These are phyloP conservation scores for Macrophya alboannulata DNA, from an alignment of 2,888 invertebrate species.

Conservation along the genomic window DNA sequence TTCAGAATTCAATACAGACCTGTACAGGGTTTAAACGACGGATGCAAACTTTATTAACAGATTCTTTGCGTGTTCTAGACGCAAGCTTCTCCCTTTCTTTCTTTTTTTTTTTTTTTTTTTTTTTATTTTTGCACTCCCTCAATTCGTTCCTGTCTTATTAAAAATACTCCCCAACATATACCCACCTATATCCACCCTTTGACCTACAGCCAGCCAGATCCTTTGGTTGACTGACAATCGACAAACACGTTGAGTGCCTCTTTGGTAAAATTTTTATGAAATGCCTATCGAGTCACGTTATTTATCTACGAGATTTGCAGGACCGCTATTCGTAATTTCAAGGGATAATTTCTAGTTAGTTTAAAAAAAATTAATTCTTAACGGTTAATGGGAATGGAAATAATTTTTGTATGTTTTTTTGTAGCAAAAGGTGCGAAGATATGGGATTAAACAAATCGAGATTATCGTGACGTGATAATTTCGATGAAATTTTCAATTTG, in stretches of 20 bases:
- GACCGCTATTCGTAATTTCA: no score
- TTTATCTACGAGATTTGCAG: no score
- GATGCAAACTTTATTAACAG: constrained; percentile 36
- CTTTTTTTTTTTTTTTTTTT: neutral
- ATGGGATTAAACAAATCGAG: no score
- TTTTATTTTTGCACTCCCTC: neutral
- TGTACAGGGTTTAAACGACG: constrained; percentile 27
- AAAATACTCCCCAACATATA: constrained; percentile 3
- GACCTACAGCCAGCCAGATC: neutral
- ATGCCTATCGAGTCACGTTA: no score
- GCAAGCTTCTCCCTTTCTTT: neutral
- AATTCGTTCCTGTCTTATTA: constrained; percentile 11
- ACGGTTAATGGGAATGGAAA: no score
- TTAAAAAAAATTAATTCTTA: no score
- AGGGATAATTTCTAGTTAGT: no score
- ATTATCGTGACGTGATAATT: neutral
- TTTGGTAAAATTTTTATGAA: no score
- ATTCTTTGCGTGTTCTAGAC: constrained; percentile 32
- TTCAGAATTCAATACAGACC: constrained; percentile 37
- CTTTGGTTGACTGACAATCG: neutral
- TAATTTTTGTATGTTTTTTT: no score
- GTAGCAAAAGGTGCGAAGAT: no score
- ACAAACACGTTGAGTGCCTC: neutral
- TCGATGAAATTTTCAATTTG: neutral
- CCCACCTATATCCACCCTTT: neutral